Evolutionary conservation across 2,888 invertebrate species (phyloP), one percentile per base, ranked within the genome.

Genomic region (Ennomos quercinarius): DNA sequence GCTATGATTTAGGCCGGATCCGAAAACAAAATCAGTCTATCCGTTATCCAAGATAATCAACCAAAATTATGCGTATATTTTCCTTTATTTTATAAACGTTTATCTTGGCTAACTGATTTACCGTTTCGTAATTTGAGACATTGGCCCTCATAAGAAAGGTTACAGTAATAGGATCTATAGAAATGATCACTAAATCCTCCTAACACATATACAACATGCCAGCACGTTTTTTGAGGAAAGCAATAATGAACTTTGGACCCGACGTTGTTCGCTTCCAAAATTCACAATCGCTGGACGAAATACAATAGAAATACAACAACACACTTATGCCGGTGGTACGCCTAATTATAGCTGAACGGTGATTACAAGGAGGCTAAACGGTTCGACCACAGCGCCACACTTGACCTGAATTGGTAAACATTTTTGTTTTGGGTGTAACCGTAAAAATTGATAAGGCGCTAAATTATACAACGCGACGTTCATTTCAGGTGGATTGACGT

Each of bases 161-260:
- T 6, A 27, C 5, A 27, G 27, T 27, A n/a, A 64, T 62, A 67
- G 52, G 54, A 63, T 61, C 66, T 67, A 66, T 53, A 52, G 10
- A 50, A 55, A 64, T 61, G 63, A 69, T 59, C 58, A 12, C 68
- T 68, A 67, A 61, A 62, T 66, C 59, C 65, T 76, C 82, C 81
- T 84, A 84, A 86, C 86, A 89, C 85, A 87, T 83, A 85, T 82
- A 90, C 86, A 86, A 80, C 91, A 91, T 89, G 90, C 91, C 80
- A 82, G 61, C 61, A 68, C 59, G 67, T 27, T 57, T 60, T 50
- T 50, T 41, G 27, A 56, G 17, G 39, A 38, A 61, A 66, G 56
- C 63, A 70, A 73, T 64, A 68, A 67, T 71, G 63, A 68, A 46
- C 61, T 43, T 63, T 61, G 62, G 52, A 57, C 52, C 39, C 41